Evolutionary conservation across 2,797 vertebrate species (phyloP).

Genomic region (Pantherophis vulpinus): DNA sequence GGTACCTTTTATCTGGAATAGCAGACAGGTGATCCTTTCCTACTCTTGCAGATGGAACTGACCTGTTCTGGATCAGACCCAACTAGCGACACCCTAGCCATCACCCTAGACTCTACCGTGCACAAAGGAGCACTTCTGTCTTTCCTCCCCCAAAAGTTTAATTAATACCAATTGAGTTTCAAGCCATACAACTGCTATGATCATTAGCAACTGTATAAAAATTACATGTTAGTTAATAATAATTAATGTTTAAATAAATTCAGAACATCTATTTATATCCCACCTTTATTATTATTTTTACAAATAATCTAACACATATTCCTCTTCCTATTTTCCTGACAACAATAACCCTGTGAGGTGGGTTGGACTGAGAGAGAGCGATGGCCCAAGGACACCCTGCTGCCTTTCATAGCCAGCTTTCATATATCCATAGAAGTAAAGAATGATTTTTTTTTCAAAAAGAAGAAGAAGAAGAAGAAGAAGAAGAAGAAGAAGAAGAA

Average conservation of each 20-base stretch:
- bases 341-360: neutral
- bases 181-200: neutral
- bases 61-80: neutral
- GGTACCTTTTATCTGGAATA: neutral
- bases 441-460: neutral
- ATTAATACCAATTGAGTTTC: neutral
- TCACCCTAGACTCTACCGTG: neutral
- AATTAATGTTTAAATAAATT: neutral
- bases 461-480: too few relatives aligned
- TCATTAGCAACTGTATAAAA: neutral
- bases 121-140: neutral
- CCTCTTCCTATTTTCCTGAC: neutral
- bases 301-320: neutral
- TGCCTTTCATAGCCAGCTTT: neutral
- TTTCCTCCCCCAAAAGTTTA: neutral
- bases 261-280: neutral
- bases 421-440: neutral
- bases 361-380: neutral
- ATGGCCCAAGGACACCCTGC: neutral
- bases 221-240: neutral
- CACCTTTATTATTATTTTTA: neutral
- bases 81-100: neutral
- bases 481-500: too few relatives aligned
- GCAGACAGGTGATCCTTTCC: neutral
- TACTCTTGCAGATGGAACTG: neutral